These are phyloP conservation scores for Sandelia bainsii DNA, from an alignment of 2,797 vertebrate genomes.

Conservation along the genomic window DNA sequence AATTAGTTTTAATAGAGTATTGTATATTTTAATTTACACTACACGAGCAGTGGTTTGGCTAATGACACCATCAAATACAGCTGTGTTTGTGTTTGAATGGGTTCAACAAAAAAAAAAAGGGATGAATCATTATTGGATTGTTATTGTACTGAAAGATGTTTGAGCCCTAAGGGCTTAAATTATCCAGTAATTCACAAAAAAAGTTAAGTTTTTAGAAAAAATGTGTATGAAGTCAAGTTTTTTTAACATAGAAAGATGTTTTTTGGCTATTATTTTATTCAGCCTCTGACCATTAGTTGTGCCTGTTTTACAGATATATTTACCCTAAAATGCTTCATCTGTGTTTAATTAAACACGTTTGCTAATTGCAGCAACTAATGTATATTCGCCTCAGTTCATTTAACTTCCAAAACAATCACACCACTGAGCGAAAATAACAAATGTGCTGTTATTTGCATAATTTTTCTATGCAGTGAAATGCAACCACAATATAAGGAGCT, in stretches of 20 bases:
- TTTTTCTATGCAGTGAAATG: conserved; percentile 8
- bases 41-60: not conserved
- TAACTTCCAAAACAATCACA: conserved; percentile 32
- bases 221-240: not conserved
- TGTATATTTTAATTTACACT: not conserved
- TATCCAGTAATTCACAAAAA: not conserved
- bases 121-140: not conserved
- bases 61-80: not conserved
- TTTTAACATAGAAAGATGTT: not conserved
- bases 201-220: not conserved
- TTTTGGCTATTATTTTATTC: not conserved
- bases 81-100: not conserved
- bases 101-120: not conserved
- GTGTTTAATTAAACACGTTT: conserved; percentile 4
- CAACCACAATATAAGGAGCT: conserved; percentile 29
- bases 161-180: not conserved
- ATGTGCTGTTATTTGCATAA: conserved; percentile 31
- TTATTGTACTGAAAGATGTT: not conserved
- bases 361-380: conserved; percentile 15
- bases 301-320: conserved; percentile 7
- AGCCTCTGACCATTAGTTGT: not conserved
- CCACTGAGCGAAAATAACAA: conserved; percentile 36
- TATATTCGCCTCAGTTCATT: conserved; percentile 22
- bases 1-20: not conserved
- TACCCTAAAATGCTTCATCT: not conserved